These are phyloP conservation scores for Oenanthe melanoleuca DNA, from an alignment of 2,113 vertebrate species.

Conservation along the genomic window DNA sequence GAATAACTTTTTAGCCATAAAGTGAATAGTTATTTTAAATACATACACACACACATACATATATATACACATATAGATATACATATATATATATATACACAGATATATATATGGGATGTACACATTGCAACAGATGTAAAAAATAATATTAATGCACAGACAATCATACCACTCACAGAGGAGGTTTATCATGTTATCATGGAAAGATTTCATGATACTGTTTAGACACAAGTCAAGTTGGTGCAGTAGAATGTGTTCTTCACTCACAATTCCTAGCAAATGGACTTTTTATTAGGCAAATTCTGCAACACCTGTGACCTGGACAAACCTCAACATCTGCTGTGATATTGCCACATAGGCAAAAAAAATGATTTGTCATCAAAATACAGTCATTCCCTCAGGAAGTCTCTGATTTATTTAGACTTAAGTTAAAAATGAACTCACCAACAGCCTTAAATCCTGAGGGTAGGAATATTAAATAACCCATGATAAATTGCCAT, in stretches of 20 bases:
- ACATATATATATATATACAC: too few species aligned
- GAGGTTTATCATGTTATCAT: not conserved
- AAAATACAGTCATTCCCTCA: not conserved
- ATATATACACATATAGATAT: too few species aligned
- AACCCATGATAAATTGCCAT: not conserved
- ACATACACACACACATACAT: too few species aligned
- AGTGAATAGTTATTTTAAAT: not conserved
- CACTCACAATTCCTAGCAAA: constrained; percentile 15
- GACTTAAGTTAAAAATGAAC: not conserved
- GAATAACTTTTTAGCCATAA: not conserved
- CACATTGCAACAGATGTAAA: not conserved
- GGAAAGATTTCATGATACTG: not conserved
- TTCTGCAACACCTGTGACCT: constrained; percentile 20
- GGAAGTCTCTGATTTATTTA: not conserved
- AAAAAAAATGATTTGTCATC: not conserved
- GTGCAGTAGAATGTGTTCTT: not conserved
- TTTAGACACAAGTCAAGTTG: not conserved
- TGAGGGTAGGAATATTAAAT: not conserved
- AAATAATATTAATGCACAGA: not conserved
- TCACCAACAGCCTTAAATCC: not conserved
- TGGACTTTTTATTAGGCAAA: constrained; percentile 30
- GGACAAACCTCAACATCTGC: not conserved
- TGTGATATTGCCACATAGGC: not conserved
- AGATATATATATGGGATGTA: not conserved
- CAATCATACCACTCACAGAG: not conserved